Percentiles rank a stretch among this genome's conserved stretches.
phyloP scores from a whole-genome alignment of 2,888 invertebrate genomes.

The Cephalotes varians region DNA sequence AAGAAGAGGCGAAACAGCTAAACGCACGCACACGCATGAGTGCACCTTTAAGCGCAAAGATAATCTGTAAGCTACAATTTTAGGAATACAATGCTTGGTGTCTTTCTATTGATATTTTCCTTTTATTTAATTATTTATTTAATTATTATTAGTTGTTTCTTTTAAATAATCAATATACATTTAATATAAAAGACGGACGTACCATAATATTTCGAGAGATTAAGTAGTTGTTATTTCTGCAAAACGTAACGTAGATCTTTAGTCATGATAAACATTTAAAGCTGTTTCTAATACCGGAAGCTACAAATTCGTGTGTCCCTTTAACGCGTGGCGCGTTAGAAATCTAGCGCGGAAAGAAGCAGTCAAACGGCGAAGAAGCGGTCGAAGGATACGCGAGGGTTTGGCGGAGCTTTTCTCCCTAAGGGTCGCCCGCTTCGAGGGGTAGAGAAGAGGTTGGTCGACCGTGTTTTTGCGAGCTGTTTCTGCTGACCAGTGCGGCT shows the following conservation, averaged over 20 bases:
- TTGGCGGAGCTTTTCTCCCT: slow-evolving; percentile 65
- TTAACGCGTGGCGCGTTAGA: slow-evolving; percentile 72
- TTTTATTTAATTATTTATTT: slow-evolving; percentile 20
- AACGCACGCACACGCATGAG: slow-evolving; percentile 59
- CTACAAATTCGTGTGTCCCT: slow-evolving; percentile 41
- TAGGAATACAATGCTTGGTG: neutral
- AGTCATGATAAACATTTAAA: neutral
- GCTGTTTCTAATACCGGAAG: neutral
- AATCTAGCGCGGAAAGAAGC: slow-evolving; percentile 70
- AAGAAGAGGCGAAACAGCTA: slow-evolving; percentile 57
- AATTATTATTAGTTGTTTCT: neutral
- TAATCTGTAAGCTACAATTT: slow-evolving; percentile 20
- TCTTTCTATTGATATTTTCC: neutral
- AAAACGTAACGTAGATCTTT: neutral
- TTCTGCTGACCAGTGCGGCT: slow-evolving; percentile 84
- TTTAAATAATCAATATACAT: neutral
- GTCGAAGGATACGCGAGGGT: slow-evolving; percentile 57
- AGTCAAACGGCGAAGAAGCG: slow-evolving; percentile 70
- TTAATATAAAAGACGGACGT: neutral
- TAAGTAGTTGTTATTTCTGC: neutral
- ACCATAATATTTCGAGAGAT: neutral
- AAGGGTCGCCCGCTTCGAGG: slow-evolving; percentile 65
- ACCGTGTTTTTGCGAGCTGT: slow-evolving; percentile 80
- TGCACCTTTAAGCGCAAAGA: slow-evolving; percentile 34
- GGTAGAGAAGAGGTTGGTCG: slow-evolving; percentile 70